phyloP scores from a whole-genome alignment of 2,888 invertebrate genomes.

The Sinopyrophorus schimmeli region DNA sequence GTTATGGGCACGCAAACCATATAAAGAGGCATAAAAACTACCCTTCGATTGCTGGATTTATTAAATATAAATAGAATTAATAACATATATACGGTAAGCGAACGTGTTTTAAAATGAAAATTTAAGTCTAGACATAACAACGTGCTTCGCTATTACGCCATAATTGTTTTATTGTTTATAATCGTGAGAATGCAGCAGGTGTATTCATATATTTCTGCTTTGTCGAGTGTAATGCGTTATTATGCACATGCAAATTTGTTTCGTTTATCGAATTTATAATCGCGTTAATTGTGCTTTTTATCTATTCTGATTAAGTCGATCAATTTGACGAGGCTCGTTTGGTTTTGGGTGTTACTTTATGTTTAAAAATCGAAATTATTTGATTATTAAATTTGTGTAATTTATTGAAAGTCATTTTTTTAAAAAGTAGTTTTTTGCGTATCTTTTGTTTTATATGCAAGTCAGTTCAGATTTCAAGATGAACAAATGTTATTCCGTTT shows the following conservation, averaged over 20 bases:
- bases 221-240: slow-evolving; percentile 15
- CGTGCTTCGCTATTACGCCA: slow-evolving; percentile 13
- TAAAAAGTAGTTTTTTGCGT: no score
- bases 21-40: slow-evolving; percentile 1
- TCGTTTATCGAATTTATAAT: slow-evolving; percentile 5
- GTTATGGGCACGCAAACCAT: background rate
- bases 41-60: background rate
- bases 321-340: background rate
- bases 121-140: slow-evolving; percentile 16
- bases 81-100: slow-evolving; percentile 3
- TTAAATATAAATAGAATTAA: no score
- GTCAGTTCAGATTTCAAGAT: no score
- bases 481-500: no score
- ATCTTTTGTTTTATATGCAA: no score
- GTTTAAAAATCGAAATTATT: no score
- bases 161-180: slow-evolving; percentile 24
- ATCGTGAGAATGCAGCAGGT: slow-evolving; percentile 22
- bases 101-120: slow-evolving; percentile 11
- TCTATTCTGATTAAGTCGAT: background rate
- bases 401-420: no score
- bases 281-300: background rate
- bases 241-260: slow-evolving; percentile 17
- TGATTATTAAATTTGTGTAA: no score
- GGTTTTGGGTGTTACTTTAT: no score
- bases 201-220: slow-evolving; percentile 16